These are phyloP conservation scores for Atherinomorus stipes DNA, from an alignment of 2,113 vertebrate genomes.

Conservation along the genomic window DNA sequence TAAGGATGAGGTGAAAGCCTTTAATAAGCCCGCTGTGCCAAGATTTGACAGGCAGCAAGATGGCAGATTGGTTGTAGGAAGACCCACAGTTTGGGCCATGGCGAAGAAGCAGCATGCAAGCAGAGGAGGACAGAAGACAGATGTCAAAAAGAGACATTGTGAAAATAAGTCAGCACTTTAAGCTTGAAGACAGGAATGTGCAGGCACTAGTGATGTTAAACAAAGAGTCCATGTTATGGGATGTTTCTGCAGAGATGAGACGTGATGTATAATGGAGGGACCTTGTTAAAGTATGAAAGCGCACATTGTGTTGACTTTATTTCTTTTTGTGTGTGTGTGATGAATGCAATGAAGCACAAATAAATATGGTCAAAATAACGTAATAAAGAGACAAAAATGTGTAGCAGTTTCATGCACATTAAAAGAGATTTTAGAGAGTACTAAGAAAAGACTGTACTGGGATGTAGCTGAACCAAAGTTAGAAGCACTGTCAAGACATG, in stretches of 20 bases:
- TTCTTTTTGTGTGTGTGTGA: too few species aligned
- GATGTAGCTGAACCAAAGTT: neutral
- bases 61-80: constrained; percentile 54
- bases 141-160: constrained; percentile 35
- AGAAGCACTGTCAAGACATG: constrained; percentile 1
- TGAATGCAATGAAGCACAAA: neutral
- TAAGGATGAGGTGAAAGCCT: constrained; percentile 62
- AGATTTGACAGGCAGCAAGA: constrained; percentile 57
- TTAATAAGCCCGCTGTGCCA: constrained; percentile 57
- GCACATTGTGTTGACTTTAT: too few species aligned
- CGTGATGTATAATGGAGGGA: neutral
- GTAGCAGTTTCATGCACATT: constrained; percentile 9
- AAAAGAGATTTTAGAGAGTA: constrained; percentile 1
- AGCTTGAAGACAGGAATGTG: constrained; percentile 24
- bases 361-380: constrained; percentile 3
- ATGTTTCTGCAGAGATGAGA: neutral
- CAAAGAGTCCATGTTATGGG: neutral
- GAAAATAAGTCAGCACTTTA: constrained; percentile 45
- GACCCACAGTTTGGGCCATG: constrained; percentile 43
- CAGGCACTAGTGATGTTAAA: neutral
- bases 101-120: constrained; percentile 70
- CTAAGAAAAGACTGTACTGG: neutral
- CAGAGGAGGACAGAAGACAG: constrained; percentile 55
- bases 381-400: neutral
- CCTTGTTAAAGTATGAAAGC: neutral